Conservation (phyloP, 1,140 invertebrate genomes). For the Drosophila melanica region DNA sequence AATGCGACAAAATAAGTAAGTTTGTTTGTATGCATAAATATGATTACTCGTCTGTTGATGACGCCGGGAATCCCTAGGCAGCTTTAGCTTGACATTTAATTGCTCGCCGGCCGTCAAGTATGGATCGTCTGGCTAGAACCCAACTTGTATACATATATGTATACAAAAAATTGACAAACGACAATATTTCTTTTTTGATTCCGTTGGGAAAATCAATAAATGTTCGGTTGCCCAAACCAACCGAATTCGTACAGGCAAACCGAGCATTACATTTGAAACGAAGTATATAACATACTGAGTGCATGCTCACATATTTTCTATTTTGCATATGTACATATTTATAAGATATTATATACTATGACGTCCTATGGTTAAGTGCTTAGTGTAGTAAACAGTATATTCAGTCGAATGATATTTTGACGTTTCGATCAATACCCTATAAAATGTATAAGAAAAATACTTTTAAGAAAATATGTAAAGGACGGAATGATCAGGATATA, state of each 20-base stretch:
- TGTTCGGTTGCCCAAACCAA: constrained; percentile 19
- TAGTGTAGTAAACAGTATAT: not conserved
- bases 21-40: constrained; percentile 11
- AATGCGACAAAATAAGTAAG: constrained; percentile 36
- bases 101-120: constrained; percentile 49
- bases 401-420: not conserved
- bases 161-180: constrained; percentile 25
- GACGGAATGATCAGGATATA: too few relatives aligned
- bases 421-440: not conserved
- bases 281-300: constrained; percentile 20
- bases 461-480: too few relatives aligned
- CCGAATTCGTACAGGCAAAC: not conserved
- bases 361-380: constrained; percentile 11
- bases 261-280: constrained; percentile 4
- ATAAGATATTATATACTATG: constrained; percentile 28
- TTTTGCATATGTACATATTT: constrained; percentile 19
- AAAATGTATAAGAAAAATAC: not conserved
- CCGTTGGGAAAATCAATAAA: constrained; percentile 51
- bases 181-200: constrained; percentile 12
- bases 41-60: constrained; percentile 51
- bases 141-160: not conserved
- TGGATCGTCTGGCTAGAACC: constrained; percentile 24
- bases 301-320: constrained; percentile 9
- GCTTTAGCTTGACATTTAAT: constrained; percentile 68
- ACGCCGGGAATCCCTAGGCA: constrained; percentile 67